Percentiles rank a stretch among this genome's conserved stretches.
phyloP scores from a whole-genome alignment of 2,113 vertebrate species.

The Larimichthys crocea region DNA sequence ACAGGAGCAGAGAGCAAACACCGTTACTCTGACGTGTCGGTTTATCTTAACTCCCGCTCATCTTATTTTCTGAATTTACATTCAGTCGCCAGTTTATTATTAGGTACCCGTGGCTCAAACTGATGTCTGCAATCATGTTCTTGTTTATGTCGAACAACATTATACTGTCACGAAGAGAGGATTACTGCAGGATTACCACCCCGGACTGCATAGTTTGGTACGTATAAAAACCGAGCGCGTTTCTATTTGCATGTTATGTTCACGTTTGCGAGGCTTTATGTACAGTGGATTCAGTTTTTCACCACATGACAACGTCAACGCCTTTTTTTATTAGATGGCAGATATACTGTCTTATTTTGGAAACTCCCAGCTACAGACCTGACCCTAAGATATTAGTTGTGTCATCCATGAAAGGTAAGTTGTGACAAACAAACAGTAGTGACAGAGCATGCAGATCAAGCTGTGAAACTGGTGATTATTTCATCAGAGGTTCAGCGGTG shows the following conservation, averaged over 20 bases:
- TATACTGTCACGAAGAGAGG: too few relatives aligned
- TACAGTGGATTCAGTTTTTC: not conserved
- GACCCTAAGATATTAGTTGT: not conserved
- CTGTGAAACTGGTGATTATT: not conserved
- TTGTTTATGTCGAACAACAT: too few relatives aligned
- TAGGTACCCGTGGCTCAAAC: too few relatives aligned
- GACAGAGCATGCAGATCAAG: conserved; percentile 28
- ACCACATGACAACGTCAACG: not conserved
- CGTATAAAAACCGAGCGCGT: too few relatives aligned
- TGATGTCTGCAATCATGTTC: too few relatives aligned
- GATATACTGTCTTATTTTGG: not conserved
- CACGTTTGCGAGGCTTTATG: not conserved
- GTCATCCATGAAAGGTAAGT: not conserved
- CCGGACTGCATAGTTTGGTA: too few relatives aligned
- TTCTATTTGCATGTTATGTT: not conserved
- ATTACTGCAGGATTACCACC: too few relatives aligned
- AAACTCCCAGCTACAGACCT: too few relatives aligned
- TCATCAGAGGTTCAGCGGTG: too few relatives aligned
- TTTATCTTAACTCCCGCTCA: too few relatives aligned
- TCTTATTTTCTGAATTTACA: too few relatives aligned
- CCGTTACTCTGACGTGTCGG: not conserved
- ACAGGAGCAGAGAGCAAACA: not conserved
- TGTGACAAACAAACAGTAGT: not conserved
- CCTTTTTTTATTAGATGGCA: not conserved
- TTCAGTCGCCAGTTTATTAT: too few relatives aligned